Base-by-base conservation (phyloP, 2,888 invertebrate genomes). In the Galeopsomyia nigrocyanea region DNA sequence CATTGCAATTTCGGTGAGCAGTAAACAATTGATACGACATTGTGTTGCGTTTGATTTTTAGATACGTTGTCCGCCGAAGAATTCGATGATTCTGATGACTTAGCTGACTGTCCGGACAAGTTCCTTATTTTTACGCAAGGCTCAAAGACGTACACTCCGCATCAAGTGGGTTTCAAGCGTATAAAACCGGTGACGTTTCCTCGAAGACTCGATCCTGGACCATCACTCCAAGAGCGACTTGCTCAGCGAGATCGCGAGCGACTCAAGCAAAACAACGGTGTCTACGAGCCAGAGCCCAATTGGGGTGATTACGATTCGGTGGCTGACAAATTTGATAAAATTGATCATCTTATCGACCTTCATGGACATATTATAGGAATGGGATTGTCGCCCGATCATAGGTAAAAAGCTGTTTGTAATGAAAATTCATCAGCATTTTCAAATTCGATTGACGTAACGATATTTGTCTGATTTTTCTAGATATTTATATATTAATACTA, bases 311-410 rank as follows among this genome's bases (percentile, higher is more conserved):
- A 90, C 79, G 90, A 92, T 73, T 87, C 91, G 2, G 92, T 93
- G 3, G 90, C 90, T 9, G 90, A 92, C 80, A 90, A 90, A 79
- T 93, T 92, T 77, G 93, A 95, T 83, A 89, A 90, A 82, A 90
- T 94, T 17, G 95, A 95, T 87, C 92, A 94, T 84, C 86, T 94
- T 9, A 93, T 95, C 75, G 95, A 95, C 86, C 88, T 95, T 65
- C 92, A 94, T 82, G 95, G 95, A 0, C 94, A 95, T 82, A 95
- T 95, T 71, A 94, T 95, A 79, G 95, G 95, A 78, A 94, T 95
- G 94, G 92, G 93, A 1, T 87, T 95, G 16, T 94, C 94, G 75
- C 95, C 95, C 0, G 94, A 95, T 87, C 93, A 95, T 81, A 85
- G 86, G 86, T 85, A 58, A 9, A 39, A 7, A 3, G 2, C 39